These are phyloP conservation scores for Gouania willdenowi DNA, from an alignment of 2,797 vertebrate genomes.

Conservation along the genomic window DNA sequence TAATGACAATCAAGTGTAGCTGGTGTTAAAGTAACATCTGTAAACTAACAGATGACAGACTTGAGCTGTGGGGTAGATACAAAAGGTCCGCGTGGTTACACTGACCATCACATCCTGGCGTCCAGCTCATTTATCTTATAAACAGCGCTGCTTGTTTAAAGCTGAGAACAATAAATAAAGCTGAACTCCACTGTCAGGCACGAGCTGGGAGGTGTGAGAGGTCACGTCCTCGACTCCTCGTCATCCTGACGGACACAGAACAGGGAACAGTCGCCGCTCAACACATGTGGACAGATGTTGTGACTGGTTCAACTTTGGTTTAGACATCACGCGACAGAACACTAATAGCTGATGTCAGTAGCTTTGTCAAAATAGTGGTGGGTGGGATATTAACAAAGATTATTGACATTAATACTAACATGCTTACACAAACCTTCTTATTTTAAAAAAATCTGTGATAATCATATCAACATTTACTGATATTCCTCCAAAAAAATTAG, in stretches of 20 bases:
- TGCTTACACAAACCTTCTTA: too few species aligned
- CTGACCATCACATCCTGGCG: too few species aligned
- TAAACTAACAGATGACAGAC: too few species aligned
- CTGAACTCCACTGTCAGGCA: not conserved
- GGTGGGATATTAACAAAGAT: too few species aligned
- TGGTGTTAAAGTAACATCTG: too few species aligned
- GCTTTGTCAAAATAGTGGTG: not conserved
- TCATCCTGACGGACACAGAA: conserved; percentile 5
- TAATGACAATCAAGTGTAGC: too few species aligned
- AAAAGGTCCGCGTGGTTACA: too few species aligned
- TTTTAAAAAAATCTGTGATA: too few species aligned
- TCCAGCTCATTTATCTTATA: not conserved
- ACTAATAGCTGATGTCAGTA: not conserved
- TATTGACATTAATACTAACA: too few species aligned
- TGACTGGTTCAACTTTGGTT: not conserved
- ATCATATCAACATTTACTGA: too few species aligned
- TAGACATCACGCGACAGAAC: not conserved
- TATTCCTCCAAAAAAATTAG: too few species aligned
- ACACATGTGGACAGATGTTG: conserved; percentile 12
- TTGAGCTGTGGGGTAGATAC: too few species aligned
- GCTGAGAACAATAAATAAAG: conserved; percentile 10
- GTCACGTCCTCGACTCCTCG: not conserved
- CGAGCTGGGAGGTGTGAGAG: not conserved
- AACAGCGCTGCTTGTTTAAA: not conserved
- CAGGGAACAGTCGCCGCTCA: conserved; percentile 4